Conservation (phyloP, 2,888 invertebrate genomes). For the Cephus spinipes region DNA sequence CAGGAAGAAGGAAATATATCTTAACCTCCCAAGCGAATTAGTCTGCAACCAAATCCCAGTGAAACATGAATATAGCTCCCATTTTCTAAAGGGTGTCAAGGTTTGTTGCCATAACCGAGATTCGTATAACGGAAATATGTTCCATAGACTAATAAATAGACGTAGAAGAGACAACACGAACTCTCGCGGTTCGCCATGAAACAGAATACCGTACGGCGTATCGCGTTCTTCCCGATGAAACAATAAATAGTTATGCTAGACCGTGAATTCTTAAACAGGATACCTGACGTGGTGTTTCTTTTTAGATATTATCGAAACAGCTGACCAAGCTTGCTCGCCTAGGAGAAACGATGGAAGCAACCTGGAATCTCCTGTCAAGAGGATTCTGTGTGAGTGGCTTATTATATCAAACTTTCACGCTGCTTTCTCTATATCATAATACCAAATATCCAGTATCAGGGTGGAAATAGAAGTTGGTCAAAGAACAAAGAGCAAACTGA, state of each 20-base stretch:
- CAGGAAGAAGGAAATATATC: neutral
- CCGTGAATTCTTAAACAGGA: neutral
- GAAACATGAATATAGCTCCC: neutral
- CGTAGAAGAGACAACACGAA: neutral
- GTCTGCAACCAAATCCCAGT: neutral
- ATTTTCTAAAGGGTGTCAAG: neutral
- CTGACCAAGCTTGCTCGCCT: neutral
- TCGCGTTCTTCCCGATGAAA: neutral
- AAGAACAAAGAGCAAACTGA: no score
- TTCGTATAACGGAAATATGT: neutral
- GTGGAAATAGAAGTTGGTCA: neutral
- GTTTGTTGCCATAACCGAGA: neutral
- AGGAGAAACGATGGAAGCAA: no score
- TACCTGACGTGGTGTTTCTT: neutral
- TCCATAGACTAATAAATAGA: neutral
- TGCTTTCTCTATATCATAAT: neutral
- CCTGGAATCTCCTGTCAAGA: neutral
- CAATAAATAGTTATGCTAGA: neutral
- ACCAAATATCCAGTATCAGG: no score
- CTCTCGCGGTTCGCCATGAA: neutral
- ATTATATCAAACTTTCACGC: neutral
- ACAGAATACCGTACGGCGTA: neutral
- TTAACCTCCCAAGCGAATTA: neutral
- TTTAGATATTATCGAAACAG: neutral
- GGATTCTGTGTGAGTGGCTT: neutral